These are phyloP conservation scores for Amphipoea lucens DNA, from an alignment of 2,888 invertebrate genomes.

Conservation along the genomic window DNA sequence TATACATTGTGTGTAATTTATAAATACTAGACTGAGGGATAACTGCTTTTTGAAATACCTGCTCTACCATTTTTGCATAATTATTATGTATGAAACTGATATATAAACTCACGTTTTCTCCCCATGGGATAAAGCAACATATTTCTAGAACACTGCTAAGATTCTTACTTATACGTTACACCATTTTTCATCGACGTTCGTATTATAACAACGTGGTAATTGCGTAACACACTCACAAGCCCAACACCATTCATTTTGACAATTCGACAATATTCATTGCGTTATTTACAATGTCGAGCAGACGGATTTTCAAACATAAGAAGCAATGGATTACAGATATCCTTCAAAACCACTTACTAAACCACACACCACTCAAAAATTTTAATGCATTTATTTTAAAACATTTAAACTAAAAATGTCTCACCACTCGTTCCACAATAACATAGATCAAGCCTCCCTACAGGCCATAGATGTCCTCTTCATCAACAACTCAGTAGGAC, in stretches of 20 bases:
- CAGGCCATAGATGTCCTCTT: constrained; percentile 53
- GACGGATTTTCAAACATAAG: neutral
- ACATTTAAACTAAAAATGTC: constrained; percentile 17
- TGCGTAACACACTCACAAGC: neutral
- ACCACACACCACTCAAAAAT: neutral
- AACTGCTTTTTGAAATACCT: neutral
- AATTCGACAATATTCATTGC: neutral
- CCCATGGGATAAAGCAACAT: neutral
- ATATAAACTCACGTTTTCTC: neutral
- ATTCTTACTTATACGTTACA: neutral
- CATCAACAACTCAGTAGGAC: constrained; percentile 66
- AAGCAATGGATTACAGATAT: neutral
- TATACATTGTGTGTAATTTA: constrained; percentile 26
- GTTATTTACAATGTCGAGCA: neutral
- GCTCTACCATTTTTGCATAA: neutral
- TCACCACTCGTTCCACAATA: neutral
- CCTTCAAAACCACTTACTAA: too few species aligned
- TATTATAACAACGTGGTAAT: neutral
- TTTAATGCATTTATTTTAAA: neutral
- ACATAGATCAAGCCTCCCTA: constrained; percentile 49
- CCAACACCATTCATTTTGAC: neutral
- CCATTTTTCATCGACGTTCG: neutral
- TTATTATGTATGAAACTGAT: neutral
- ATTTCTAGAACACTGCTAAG: neutral
- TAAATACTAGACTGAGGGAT: neutral